These are phyloP conservation scores for Brienomyrus longianalis DNA, from an alignment of 2,113 vertebrate genomes.

Conservation along the genomic window DNA sequence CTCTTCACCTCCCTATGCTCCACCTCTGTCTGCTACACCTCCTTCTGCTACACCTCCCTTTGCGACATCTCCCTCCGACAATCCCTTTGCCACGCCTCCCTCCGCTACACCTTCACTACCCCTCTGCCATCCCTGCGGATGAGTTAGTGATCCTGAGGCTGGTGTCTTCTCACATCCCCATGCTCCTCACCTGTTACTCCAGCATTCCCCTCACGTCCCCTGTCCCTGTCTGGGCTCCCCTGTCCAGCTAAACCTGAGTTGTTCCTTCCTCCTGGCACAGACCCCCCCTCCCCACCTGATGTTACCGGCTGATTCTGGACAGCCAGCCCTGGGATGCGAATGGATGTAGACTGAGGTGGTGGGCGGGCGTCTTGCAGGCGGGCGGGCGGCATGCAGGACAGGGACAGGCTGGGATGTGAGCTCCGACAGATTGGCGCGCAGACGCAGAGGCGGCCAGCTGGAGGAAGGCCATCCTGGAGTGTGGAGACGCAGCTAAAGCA, in stretches of 20 bases:
- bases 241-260: neutral
- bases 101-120: neutral
- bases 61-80: no score
- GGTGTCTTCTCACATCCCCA: neutral
- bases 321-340: no score
- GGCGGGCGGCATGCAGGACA: neutral
- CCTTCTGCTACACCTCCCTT: no score
- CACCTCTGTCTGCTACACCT: neutral
- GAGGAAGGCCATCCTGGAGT: constrained; percentile 28
- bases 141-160: neutral
- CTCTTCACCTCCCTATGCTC: neutral
- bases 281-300: neutral
- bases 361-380: neutral
- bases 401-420: constrained; percentile 25
- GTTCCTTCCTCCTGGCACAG: neutral
- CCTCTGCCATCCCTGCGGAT: neutral
- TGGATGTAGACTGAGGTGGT: neutral
- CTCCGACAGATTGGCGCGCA: constrained; percentile 35
- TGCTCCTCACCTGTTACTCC: neutral
- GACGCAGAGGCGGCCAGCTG: constrained; percentile 32
- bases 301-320: neutral
- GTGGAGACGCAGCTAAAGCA: constrained; percentile 9
- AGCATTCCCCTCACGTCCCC: neutral
- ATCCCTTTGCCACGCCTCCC: no score
- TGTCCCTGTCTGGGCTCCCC: neutral